These are phyloP conservation scores for Cettia cetti DNA, from an alignment of 2,113 vertebrate species.

Conservation along the genomic window DNA sequence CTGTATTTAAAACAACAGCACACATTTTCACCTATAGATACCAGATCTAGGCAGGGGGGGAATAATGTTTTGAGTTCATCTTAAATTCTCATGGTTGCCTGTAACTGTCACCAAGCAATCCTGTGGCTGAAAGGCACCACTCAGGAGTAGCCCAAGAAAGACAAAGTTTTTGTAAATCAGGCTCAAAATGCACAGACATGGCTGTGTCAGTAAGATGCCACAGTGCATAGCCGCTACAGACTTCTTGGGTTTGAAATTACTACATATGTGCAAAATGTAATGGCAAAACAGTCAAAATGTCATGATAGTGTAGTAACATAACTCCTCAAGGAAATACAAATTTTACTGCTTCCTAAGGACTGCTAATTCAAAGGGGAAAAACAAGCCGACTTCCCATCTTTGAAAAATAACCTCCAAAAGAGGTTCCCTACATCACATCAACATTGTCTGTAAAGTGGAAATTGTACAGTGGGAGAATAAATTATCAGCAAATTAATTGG, in stretches of 20 bases:
- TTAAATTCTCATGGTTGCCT: neutral
- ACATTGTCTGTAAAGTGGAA: neutral
- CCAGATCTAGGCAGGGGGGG: neutral
- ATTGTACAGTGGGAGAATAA: constrained; percentile 34
- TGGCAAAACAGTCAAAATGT: neutral
- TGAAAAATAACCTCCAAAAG: neutral
- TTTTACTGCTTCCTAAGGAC: neutral
- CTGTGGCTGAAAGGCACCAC: neutral
- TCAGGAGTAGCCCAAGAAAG: neutral
- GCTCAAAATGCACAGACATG: neutral
- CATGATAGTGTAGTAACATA: neutral
- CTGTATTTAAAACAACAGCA: constrained; percentile 21
- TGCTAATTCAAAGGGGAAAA: neutral
- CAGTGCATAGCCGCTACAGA: neutral
- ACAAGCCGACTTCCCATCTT: neutral
- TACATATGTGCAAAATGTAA: neutral
- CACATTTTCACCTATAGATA: neutral
- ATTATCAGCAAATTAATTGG: constrained; percentile 61
- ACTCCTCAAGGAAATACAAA: neutral
- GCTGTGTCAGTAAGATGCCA: neutral
- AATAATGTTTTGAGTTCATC: neutral
- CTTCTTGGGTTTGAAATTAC: neutral
- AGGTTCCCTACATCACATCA: neutral
- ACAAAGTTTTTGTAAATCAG: neutral
- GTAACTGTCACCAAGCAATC: neutral